phyloP scores from a whole-genome alignment of 2,797 vertebrate genomes.

The Hephaestus fuliginosus region DNA sequence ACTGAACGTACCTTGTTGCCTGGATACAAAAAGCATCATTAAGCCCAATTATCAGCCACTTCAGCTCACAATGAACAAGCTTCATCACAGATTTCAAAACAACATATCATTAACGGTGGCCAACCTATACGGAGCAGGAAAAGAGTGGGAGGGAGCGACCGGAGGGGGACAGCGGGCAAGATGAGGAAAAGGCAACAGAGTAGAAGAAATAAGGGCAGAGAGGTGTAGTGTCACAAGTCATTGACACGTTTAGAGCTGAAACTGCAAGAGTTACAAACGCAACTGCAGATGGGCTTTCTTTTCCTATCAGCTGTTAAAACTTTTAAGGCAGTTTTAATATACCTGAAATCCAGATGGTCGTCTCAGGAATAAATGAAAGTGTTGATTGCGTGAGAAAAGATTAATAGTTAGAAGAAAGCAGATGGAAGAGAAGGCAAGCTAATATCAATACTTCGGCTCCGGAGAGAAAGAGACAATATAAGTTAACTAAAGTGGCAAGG shows the following conservation, averaged over 20 bases:
- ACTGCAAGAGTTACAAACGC: neutral
- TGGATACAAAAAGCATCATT: constrained; percentile 90
- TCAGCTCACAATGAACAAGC: constrained; percentile 76
- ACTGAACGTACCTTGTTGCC: constrained; percentile 81
- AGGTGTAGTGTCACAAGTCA: neutral
- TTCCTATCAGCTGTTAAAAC: neutral
- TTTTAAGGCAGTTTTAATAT: neutral
- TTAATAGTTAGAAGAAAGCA: neutral
- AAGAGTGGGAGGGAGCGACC: constrained; percentile 30
- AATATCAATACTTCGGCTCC: constrained; percentile 39
- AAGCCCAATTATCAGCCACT: constrained; percentile 85
- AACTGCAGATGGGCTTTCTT: neutral
- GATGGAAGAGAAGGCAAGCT: neutral
- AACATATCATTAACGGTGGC: constrained; percentile 68
- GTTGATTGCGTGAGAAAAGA: neutral
- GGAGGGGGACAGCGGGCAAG: neutral
- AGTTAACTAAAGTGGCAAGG: constrained; percentile 31
- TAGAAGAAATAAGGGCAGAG: constrained; percentile 2
- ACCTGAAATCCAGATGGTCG: constrained; percentile 5
- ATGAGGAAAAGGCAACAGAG: constrained; percentile 6
- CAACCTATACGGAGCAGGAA: constrained; percentile 41
- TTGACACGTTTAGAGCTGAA: neutral
- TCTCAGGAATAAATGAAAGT: neutral
- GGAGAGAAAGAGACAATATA: constrained; percentile 21
- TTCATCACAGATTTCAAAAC: constrained; percentile 78